A percentile compares a stretch with the other conserved stretches of the same genome.
Conservation (phyloP, 2,113 vertebrate species). For the Sinocyclocheilus rhinocerous region DNA sequence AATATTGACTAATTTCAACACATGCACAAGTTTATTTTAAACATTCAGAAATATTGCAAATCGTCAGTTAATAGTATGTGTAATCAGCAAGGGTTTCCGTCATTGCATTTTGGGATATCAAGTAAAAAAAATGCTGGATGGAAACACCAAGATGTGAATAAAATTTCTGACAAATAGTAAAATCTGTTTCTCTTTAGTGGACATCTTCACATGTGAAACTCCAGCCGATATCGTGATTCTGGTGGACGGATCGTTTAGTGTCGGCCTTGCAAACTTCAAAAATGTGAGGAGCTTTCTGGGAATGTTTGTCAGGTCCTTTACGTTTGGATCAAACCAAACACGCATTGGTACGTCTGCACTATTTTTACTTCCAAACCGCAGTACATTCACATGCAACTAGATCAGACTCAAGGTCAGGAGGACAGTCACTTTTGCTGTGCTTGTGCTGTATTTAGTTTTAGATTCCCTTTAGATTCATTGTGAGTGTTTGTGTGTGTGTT, state of each 20-base stretch:
- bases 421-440: not conserved
- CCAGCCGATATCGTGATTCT: slow-evolving; percentile 93
- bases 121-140: no score
- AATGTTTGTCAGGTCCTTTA: not conserved
- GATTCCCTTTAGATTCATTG: not conserved
- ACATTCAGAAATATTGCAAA: no score
- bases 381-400: no score
- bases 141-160: no score
- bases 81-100: no score
- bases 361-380: no score
- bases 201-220: slow-evolving; percentile 83
- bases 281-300: not conserved
- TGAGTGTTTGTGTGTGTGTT: not conserved
- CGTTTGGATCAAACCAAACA: not conserved
- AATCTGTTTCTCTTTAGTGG: slow-evolving; percentile 65
- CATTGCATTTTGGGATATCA: no score
- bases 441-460: not conserved
- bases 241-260: slow-evolving; percentile 97
- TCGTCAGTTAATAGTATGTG: no score
- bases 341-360: not conserved
- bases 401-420: no score
- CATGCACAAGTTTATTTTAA: no score
- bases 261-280: slow-evolving; percentile 67
- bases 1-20: no score
- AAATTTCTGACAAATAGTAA: no score